These are phyloP conservation scores for Vulpes ferrilata DNA, from an alignment of 2,113 vertebrate genomes.

Conservation along the genomic window DNA sequence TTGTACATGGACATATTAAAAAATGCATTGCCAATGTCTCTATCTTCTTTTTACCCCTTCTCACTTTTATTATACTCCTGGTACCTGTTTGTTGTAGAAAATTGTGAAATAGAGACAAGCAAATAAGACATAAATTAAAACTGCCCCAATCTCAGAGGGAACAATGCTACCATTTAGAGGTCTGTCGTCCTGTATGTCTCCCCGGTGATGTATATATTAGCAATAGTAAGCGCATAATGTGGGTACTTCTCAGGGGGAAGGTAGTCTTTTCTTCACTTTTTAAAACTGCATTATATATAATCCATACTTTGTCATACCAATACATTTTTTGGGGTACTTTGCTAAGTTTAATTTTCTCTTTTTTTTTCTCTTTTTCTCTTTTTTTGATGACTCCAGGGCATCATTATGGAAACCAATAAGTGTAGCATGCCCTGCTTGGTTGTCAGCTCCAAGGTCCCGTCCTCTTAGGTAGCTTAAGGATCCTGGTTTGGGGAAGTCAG, in stretches of 20 bases:
- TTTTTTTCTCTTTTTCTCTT: background rate
- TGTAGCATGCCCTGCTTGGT: background rate
- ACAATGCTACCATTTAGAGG: background rate
- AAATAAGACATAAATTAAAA: slow-evolving; percentile 35
- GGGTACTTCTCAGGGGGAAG: background rate
- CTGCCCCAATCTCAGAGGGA: background rate
- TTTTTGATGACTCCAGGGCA: background rate
- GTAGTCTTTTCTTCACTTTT: background rate
- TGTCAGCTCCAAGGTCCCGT: background rate
- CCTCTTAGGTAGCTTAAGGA: background rate
- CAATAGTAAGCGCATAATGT: background rate
- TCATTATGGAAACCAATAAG: background rate
- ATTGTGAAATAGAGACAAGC: background rate
- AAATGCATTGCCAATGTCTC: background rate
- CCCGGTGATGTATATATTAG: background rate
- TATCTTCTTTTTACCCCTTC: background rate
- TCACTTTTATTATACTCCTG: background rate
- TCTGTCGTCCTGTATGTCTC: background rate
- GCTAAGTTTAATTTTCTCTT: slow-evolving; percentile 19
- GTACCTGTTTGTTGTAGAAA: background rate
- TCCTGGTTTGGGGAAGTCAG: background rate
- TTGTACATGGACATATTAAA: background rate
- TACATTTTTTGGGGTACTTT: background rate
- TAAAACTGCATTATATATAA: background rate
- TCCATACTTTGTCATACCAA: background rate